Evolutionary conservation across 2,888 invertebrate species (phyloP), one percentile per base, ranked within the genome.

Genomic region (Buathra laborator): DNA sequence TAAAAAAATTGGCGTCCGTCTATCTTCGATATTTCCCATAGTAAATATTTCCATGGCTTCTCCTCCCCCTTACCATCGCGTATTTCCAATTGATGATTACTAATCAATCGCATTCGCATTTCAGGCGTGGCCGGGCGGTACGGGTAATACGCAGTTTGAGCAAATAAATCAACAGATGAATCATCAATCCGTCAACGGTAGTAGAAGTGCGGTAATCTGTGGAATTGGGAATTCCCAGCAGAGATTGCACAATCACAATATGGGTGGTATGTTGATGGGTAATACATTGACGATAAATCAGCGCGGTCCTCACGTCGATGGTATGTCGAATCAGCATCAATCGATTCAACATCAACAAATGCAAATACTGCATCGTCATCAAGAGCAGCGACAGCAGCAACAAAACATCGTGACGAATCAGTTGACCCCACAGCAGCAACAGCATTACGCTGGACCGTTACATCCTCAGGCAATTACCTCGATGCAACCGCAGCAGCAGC

Each of bases 231-330:
- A 89, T 86, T 88, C 91, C 71, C 93, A 92, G 83, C 91, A 92
- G 81, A 92, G 92, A 87, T 82, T 93, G 87, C 89, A 90, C 87
- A 89, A 91, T 81, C 92, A 93, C 51, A 91, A 91, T 81, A 92
- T 92, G 92, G 83, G 91, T 16, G 90, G 91, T 76, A 92, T 93
- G 91, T 70, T 93, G 80, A 92, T 94, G 92, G 90, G 92, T 48
- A 93, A 93, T 87, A 90, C 92, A 66, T 84, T 93, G 89, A 90
- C 93, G 37, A 91, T 92, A 91, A 93, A 93, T 89, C 93, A 93
- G 85, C 92, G 91, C 79, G 83, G 87, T 46, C 80, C 90, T 9
- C 92, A 91, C 87, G 92, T 85, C 29, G 86, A 87, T 14, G 92
- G 86, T 87, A 90, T 87, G 90, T 90, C 91, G 37, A 91, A 92